Evolutionary conservation across 1,140 invertebrate species (phyloP).

Genomic region (Homarus americanus): DNA sequence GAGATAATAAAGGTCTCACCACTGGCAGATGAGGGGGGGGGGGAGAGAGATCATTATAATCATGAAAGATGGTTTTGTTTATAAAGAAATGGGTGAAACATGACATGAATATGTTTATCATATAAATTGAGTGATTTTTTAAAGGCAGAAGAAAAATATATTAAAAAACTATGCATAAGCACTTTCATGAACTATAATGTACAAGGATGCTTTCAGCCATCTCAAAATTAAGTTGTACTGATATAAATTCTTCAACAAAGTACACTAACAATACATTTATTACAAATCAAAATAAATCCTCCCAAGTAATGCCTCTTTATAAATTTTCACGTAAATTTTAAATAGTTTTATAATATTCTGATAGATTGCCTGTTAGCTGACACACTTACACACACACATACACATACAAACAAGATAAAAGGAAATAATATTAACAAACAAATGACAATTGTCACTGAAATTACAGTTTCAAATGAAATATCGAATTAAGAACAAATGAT

Average conservation of each 20-base stretch:
- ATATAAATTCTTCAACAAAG: neutral
- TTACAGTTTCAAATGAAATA: too few relatives aligned
- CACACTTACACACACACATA: too few relatives aligned
- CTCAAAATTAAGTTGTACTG: neutral
- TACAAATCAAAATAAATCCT: too few relatives aligned
- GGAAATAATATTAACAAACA: too few relatives aligned
- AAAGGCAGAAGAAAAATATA: neutral
- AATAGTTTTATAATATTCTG: too few relatives aligned
- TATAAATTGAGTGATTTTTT: neutral
- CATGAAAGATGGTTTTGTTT: neutral
- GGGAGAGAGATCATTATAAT: neutral
- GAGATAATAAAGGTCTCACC: neutral
- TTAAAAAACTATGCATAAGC: neutral
- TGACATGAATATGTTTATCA: neutral
- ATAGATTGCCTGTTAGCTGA: too few relatives aligned
- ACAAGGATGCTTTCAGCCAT: neutral
- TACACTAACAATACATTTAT: neutral
- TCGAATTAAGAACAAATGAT: too few relatives aligned
- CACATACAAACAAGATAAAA: neutral
- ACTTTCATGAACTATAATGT: neutral
- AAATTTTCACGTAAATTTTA: too few relatives aligned
- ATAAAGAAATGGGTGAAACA: neutral
- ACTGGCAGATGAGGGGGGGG: neutral
- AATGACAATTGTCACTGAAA: too few relatives aligned
- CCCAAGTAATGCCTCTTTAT: too few relatives aligned